These are phyloP conservation scores for Etheostoma nigrum DNA, from an alignment of 2,797 vertebrate species.

Conservation along the genomic window DNA sequence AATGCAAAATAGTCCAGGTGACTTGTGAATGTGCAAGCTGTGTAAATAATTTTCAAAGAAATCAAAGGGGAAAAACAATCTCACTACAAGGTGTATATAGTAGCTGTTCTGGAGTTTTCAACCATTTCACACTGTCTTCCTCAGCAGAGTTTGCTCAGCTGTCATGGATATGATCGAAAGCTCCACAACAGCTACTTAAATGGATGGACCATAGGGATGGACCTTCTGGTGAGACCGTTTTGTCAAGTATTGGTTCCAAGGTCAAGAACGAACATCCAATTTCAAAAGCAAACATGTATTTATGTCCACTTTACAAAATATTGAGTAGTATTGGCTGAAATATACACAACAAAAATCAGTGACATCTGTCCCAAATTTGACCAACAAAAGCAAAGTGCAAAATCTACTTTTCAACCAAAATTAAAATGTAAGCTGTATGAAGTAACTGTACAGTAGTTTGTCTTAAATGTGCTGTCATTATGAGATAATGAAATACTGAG, in stretches of 20 bases:
- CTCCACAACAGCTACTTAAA: neutral
- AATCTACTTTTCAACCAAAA: conserved; percentile 63
- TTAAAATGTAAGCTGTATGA: conserved; percentile 33
- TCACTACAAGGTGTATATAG: neutral
- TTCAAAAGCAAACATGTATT: conserved; percentile 38
- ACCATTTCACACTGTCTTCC: neutral
- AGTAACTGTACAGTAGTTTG: conserved; percentile 49
- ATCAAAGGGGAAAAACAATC: neutral
- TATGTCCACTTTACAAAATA: conserved; percentile 71
- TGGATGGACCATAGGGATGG: neutral
- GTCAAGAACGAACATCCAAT: conserved; percentile 9
- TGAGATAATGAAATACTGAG: conserved; percentile 45
- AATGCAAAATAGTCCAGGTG: neutral
- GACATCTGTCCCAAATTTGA: conserved; percentile 53
- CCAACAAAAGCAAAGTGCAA: conserved; percentile 70
- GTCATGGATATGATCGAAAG: neutral
- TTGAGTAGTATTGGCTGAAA: conserved; percentile 63
- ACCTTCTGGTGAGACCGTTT: neutral
- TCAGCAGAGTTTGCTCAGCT: neutral
- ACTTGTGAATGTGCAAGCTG: conserved; percentile 2
- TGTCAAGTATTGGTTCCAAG: neutral
- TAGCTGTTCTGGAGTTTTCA: neutral
- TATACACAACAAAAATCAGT: conserved; percentile 60
- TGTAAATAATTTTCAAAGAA: conserved; percentile 2
- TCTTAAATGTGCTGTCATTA: conserved; percentile 33